Percentiles rank a stretch among this genome's conserved stretches.
Evolutionary conservation across 1,140 invertebrate species (phyloP).

Genomic region (Lordiphosa stackelbergi): DNA sequence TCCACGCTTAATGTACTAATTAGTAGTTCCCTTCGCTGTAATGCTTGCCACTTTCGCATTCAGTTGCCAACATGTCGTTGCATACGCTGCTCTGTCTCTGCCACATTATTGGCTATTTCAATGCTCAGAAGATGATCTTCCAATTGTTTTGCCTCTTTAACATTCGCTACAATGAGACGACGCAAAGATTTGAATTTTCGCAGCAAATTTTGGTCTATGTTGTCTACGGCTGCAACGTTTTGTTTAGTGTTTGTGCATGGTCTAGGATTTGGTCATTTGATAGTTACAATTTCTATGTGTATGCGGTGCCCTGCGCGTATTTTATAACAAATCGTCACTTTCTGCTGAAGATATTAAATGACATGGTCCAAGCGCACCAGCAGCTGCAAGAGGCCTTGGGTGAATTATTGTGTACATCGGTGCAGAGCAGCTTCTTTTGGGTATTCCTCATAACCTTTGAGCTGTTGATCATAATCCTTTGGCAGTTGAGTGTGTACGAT

Average conservation of each 20-base stretch:
- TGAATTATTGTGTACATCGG: constrained; percentile 11
- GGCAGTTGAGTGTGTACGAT: neutral
- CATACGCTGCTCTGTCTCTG: constrained; percentile 41
- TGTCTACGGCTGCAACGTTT: neutral
- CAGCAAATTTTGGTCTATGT: constrained; percentile 20
- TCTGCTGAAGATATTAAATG: constrained; percentile 19
- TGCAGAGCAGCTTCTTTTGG: constrained; percentile 16
- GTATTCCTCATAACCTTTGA: constrained; percentile 16
- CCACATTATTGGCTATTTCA: constrained; percentile 35
- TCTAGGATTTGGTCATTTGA: neutral
- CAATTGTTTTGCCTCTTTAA: too few relatives aligned
- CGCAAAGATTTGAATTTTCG: constrained; percentile 12
- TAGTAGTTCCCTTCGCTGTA: neutral
- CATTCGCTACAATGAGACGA: constrained; percentile 19
- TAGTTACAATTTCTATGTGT: neutral
- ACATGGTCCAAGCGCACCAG: constrained; percentile 17
- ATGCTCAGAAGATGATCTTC: constrained; percentile 31
- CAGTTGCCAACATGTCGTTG: too few relatives aligned
- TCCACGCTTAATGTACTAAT: constrained; percentile 2
- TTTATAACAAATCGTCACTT: neutral
- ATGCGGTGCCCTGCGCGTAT: constrained; percentile 3
- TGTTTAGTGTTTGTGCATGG: fast-evolving
- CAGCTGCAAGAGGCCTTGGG: constrained; percentile 10
- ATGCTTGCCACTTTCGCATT: neutral
- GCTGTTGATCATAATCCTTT: constrained; percentile 5